These are phyloP conservation scores for Neodiprion lecontei DNA, from an alignment of 1,140 invertebrate species.

Conservation along the genomic window DNA sequence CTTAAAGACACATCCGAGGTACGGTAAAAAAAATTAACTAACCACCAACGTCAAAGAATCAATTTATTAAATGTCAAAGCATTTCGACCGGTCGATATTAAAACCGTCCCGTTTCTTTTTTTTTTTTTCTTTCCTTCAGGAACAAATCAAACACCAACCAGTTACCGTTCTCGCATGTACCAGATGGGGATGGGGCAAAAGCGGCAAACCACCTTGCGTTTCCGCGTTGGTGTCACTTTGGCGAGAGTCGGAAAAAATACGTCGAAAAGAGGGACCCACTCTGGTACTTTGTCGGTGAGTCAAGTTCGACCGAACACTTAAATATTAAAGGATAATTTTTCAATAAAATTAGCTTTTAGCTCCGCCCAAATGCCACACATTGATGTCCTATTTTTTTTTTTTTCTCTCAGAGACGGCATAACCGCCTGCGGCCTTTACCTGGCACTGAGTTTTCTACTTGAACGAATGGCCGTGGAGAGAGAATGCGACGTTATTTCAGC, in stretches of 20 bases:
- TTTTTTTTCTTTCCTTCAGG: conserved; percentile 2
- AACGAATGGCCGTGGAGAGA: not conserved
- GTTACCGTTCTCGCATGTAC: conserved; percentile 36
- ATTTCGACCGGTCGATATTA: not conserved
- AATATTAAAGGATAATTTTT: conserved; percentile 11
- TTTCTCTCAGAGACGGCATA: not conserved
- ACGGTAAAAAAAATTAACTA: not conserved
- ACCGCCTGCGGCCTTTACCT: not conserved
- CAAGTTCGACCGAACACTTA: not conserved
- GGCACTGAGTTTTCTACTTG: not conserved
- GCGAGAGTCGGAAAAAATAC: conserved; percentile 37
- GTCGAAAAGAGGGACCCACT: conserved; percentile 31
- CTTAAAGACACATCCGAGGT: conserved; percentile 35
- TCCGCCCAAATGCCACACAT: too few species aligned
- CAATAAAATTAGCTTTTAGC: conserved; percentile 12
- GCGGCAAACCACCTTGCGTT: conserved; percentile 31
- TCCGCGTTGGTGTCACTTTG: conserved; percentile 34
- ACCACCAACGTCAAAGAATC: too few species aligned
- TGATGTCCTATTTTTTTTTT: not conserved
- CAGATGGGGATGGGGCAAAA: conserved; percentile 33
- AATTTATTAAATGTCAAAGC: too few species aligned
- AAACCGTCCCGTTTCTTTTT: not conserved
- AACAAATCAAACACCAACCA: conserved; percentile 18
- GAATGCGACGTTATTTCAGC: not conserved
- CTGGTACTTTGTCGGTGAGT: conserved; percentile 40